Conservation (phyloP, 2,888 invertebrate genomes). For the Macrophya alboannulata region DNA sequence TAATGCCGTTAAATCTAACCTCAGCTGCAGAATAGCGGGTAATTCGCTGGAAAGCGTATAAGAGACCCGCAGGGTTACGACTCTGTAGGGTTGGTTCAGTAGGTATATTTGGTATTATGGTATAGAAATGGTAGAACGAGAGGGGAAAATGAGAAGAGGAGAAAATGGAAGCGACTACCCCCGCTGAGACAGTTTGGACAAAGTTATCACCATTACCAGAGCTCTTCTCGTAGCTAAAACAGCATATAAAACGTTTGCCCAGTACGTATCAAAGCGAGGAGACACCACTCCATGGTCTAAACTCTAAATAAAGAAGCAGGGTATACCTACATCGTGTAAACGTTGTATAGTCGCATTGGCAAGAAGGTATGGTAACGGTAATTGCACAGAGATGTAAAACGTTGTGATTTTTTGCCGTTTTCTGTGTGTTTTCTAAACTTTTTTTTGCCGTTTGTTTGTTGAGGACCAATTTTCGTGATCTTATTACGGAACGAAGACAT, state of each 20-base stretch:
- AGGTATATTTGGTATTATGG: not conserved
- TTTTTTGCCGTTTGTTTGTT: not conserved
- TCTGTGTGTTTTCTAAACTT: not conserved
- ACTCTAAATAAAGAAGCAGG: not conserved
- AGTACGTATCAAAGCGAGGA: not conserved
- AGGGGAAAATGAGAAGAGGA: not conserved
- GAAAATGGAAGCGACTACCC: not conserved
- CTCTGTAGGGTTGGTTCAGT: conserved; percentile 15
- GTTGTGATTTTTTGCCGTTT: not conserved
- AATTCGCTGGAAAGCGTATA: conserved; percentile 34
- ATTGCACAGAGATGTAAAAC: not conserved
- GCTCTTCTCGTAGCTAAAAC: conserved; percentile 3
- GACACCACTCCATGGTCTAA: not conserved
- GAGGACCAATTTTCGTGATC: not conserved
- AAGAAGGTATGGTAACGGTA: not conserved
- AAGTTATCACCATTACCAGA: conserved; percentile 21
- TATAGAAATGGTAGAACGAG: conserved; percentile 14
- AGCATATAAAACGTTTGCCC: conserved; percentile 1
- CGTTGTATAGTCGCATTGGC: conserved; percentile 16
- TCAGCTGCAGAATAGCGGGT: conserved; percentile 15
- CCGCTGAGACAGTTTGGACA: conserved; percentile 18
- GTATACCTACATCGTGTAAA: not conserved
- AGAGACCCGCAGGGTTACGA: conserved; percentile 38
- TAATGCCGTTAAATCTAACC: conserved; percentile 51
- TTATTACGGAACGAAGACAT: not conserved